Conservation (phyloP, 92 coral and sea anemone genomes). For the Phenganax stokvisi region DNA sequence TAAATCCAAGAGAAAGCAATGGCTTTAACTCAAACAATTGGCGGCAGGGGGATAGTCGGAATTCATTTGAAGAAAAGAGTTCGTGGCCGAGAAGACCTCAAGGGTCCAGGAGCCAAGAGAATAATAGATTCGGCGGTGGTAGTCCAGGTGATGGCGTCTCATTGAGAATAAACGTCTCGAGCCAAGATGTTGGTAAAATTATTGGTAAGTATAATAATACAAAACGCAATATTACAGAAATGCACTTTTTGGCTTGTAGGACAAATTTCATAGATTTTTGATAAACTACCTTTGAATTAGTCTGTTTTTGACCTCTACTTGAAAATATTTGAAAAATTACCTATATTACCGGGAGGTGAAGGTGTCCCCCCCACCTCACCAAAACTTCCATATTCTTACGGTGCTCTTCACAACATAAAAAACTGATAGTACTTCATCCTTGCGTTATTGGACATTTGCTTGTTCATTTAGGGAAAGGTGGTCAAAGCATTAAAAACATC, state of each 20-base stretch:
- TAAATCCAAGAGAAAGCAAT: neutral
- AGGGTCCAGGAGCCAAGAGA: neutral
- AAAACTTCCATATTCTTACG: neutral
- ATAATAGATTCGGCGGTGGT: neutral
- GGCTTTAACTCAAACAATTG: neutral
- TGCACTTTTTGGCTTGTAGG: neutral
- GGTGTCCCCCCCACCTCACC: no score
- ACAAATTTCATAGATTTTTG: neutral
- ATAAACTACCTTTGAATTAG: no score
- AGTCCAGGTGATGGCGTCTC: constrained; percentile 7
- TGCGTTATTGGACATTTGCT: neutral
- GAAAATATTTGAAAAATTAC: no score
- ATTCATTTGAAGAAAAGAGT: neutral
- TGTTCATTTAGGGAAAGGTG: constrained; percentile 59
- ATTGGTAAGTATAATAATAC: constrained; percentile 2
- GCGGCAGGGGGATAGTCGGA: neutral
- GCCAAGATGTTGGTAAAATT: constrained; percentile 36
- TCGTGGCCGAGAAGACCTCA: constrained; percentile 7
- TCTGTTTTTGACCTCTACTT: no score
- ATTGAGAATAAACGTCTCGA: constrained; percentile 27
- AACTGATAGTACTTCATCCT: neutral
- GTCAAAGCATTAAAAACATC: constrained; percentile 66
- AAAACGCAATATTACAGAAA: neutral
- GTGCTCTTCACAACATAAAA: neutral
- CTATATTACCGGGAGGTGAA: no score